Conservation (phyloP, 2,888 invertebrate species). For the Orthosia gracilis region DNA sequence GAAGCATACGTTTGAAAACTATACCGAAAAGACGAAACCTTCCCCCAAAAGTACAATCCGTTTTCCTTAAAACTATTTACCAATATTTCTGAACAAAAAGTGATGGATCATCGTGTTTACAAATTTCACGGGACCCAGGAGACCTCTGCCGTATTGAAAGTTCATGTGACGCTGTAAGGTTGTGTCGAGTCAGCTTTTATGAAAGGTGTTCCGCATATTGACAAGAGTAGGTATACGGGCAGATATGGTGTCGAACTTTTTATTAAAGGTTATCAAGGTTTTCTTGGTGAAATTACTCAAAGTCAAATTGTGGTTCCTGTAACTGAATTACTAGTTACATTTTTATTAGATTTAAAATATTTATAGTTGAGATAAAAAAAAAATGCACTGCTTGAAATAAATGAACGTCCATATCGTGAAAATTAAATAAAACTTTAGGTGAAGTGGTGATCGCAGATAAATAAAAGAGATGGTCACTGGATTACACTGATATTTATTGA, state of each 20-base stretch:
- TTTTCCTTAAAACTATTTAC: conserved; percentile 30
- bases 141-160: conserved; percentile 70
- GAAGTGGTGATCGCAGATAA: too few relatives aligned
- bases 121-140: conserved; percentile 62
- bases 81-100: conserved; percentile 27
- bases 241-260: background rate
- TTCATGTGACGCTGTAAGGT: conserved; percentile 70
- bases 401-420: too few relatives aligned
- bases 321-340: too few relatives aligned
- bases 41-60: background rate
- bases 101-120: conserved; percentile 38
- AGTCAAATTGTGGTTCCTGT: too few relatives aligned
- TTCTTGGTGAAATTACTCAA: too few relatives aligned
- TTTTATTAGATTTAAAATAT: too few relatives aligned
- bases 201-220: conserved; percentile 29
- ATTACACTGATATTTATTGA: too few relatives aligned
- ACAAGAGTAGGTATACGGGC: conserved; percentile 2
- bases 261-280: background rate
- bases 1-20: too few relatives aligned
- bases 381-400: too few relatives aligned
- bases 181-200: conserved; percentile 47
- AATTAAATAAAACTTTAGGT: too few relatives aligned
- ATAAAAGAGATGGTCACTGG: too few relatives aligned
- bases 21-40: background rate
- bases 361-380: too few relatives aligned